These are phyloP conservation scores for Caenorhabditis doughertyi DNA, from an alignment of 2,888 invertebrate species.

Conservation along the genomic window DNA sequence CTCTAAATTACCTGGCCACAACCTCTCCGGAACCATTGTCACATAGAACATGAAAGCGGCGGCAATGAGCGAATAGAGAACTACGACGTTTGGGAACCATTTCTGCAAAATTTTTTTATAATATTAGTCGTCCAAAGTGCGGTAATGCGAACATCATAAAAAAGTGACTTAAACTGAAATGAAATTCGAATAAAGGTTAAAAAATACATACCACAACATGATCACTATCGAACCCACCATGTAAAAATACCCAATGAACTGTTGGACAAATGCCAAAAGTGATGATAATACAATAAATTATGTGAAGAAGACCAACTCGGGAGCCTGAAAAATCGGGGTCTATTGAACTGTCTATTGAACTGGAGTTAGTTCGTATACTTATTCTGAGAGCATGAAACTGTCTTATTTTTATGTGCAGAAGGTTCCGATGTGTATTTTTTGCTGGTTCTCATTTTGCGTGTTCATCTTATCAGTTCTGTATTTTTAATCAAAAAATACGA, in stretches of 20 bases:
- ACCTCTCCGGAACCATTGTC: conserved; percentile 92
- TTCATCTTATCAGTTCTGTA: too few relatives aligned
- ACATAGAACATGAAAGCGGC: conserved; percentile 93
- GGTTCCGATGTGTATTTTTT: too few relatives aligned
- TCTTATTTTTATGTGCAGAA: too few relatives aligned
- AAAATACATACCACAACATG: conserved; percentile 87
- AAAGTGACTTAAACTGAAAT: too few relatives aligned
- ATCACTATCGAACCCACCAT: conserved; percentile 92
- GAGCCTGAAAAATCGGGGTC: too few relatives aligned
- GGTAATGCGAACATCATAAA: too few relatives aligned
- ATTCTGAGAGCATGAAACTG: too few relatives aligned
- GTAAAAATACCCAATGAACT: conserved; percentile 91
- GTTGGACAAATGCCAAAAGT: conserved; percentile 93
- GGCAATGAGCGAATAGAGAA: conserved; percentile 92
- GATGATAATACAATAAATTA: conserved; percentile 84
- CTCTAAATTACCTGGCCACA: conserved; percentile 86
- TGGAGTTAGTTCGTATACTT: too few relatives aligned
- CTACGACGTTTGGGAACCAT: conserved; percentile 92
- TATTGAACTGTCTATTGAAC: too few relatives aligned
- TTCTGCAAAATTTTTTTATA: conserved; percentile 86
- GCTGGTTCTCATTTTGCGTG: too few relatives aligned
- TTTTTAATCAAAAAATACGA: too few relatives aligned
- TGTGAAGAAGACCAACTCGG: conserved; percentile 77
- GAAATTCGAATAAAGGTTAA: too few relatives aligned
- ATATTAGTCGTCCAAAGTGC: background rate